These are phyloP conservation scores for Nycticryphes semicollaris DNA, from an alignment of 2,113 vertebrate species.

Conservation along the genomic window DNA sequence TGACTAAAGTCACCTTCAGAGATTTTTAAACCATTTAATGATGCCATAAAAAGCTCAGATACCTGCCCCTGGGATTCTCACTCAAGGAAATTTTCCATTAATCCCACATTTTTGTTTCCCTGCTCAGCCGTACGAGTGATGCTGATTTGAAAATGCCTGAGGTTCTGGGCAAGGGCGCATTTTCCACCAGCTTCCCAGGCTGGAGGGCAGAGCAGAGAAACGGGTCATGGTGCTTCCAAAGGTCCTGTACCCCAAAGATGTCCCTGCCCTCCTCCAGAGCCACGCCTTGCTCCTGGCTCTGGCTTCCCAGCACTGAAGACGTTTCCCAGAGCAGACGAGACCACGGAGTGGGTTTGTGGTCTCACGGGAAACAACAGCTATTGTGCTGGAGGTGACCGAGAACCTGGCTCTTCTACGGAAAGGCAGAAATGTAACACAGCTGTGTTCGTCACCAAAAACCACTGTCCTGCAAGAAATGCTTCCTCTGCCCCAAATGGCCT, in stretches of 20 bases:
- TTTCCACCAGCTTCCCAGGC: not conserved
- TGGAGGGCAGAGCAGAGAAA: fast-evolving
- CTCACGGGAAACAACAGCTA: not conserved
- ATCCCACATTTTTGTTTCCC: not conserved
- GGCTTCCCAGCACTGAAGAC: not conserved
- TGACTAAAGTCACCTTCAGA: not conserved
- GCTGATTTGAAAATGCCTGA: not conserved
- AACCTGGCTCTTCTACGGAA: not conserved
- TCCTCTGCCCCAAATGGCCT: not conserved
- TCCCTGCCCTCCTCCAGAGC: not conserved
- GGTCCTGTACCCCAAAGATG: not conserved
- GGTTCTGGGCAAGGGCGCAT: not conserved
- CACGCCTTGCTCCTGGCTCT: not conserved
- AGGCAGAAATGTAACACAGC: not conserved
- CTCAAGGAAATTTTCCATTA: not conserved
- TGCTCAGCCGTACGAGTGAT: not conserved
- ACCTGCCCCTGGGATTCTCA: not conserved
- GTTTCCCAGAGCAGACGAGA: not conserved
- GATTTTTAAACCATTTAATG: not conserved
- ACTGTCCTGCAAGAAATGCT: not conserved
- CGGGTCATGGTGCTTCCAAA: not conserved
- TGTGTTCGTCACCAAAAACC: not conserved
- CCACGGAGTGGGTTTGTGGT: not conserved
- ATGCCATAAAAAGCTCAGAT: not conserved
- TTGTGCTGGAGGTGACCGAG: not conserved